phyloP scores from a whole-genome alignment of 2,888 invertebrate species.

The Eumacrocentrus americanus region DNA sequence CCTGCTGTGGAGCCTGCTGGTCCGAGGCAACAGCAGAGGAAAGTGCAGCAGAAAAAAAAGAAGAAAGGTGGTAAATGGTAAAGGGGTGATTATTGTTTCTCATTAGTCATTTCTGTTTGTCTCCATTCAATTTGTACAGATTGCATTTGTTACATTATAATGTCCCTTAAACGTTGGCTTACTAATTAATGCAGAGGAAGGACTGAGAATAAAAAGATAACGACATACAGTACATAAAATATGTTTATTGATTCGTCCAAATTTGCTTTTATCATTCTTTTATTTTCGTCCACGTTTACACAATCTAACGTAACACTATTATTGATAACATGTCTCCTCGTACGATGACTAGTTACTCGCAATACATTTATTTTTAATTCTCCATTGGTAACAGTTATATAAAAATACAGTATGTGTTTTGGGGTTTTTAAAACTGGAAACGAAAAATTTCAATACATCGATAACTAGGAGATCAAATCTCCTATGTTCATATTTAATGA shows the following conservation, averaged over 20 bases:
- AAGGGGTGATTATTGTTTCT: constrained; percentile 30
- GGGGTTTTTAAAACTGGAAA: no score
- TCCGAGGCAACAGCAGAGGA: constrained; percentile 75
- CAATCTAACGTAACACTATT: constrained; percentile 50
- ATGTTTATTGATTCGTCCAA: constrained; percentile 47
- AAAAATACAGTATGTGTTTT: constrained; percentile 58
- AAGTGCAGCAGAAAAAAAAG: constrained; percentile 77
- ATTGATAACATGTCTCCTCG: constrained; percentile 44
- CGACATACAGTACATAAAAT: constrained; percentile 48
- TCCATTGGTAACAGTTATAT: constrained; percentile 52
- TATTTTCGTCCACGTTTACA: constrained; percentile 30
- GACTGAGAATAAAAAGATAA: constrained; percentile 26
- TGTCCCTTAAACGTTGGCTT: background rate
- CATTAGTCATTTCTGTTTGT: constrained; percentile 6
- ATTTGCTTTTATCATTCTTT: constrained; percentile 28
- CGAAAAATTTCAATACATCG: no score
- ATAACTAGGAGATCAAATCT: no score
- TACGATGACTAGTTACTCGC: constrained; percentile 56
- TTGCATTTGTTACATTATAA: constrained; percentile 7
- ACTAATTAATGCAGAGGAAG: background rate
- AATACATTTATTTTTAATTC: constrained; percentile 48
- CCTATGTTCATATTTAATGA: no score
- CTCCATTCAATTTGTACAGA: constrained; percentile 7
- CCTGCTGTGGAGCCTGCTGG: constrained; percentile 66
- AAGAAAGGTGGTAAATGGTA: constrained; percentile 68